Evolutionary conservation across 2,113 vertebrate genomes (phyloP).

Genomic region (Daubentonia madagascariensis): DNA sequence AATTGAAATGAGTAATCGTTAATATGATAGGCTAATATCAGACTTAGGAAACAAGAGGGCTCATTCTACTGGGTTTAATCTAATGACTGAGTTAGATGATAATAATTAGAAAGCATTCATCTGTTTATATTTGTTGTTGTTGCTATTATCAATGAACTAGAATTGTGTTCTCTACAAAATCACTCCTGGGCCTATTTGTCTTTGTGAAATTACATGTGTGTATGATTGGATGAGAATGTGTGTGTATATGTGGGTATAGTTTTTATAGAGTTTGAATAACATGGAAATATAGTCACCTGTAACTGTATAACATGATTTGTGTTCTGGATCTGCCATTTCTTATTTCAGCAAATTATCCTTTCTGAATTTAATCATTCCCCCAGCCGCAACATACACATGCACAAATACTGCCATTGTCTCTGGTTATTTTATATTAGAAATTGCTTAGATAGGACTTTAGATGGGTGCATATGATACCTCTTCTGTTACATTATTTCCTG

Average conservation of each 20-base stretch:
- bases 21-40: not conserved
- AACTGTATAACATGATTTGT: not conserved
- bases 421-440: not conserved
- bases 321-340: not conserved
- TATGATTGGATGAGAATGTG: not conserved
- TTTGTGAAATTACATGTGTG: not conserved
- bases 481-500: not conserved
- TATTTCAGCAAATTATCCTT: not conserved
- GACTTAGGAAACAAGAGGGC: not conserved
- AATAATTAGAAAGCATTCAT: not conserved
- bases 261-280: not conserved
- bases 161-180: not conserved
- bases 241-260: not conserved
- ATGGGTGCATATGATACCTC: too few relatives aligned
- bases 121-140: not conserved
- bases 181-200: not conserved
- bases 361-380: fast-evolving
- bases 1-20: not conserved
- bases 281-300: not conserved
- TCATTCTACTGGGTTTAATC: not conserved
- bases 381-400: fast-evolving
- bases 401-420: not conserved
- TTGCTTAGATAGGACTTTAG: not conserved
- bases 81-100: not conserved
- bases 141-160: not conserved